phyloP scores from a whole-genome alignment of 2,797 vertebrate genomes.

The Hephaestus fuliginosus region DNA sequence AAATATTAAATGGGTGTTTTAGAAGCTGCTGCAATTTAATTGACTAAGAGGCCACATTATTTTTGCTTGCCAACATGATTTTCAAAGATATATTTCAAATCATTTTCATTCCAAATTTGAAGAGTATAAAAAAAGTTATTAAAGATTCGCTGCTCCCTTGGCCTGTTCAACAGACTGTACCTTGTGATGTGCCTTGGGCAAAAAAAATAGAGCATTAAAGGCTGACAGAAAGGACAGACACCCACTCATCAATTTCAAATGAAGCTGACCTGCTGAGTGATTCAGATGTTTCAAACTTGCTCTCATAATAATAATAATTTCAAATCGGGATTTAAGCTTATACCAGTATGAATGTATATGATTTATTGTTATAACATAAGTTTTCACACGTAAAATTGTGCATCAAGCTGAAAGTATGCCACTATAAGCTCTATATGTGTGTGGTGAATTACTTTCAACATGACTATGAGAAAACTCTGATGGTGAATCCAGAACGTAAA shows the following conservation, averaged over 20 bases:
- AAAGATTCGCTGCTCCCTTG: neutral
- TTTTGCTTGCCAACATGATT: neutral
- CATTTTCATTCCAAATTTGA: neutral
- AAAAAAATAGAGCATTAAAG: slow-evolving; percentile 9
- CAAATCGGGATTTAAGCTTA: neutral
- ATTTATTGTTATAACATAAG: neutral
- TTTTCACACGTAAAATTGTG: neutral
- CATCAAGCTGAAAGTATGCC: neutral
- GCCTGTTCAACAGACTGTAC: neutral
- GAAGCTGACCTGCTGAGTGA: neutral
- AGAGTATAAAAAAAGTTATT: neutral
- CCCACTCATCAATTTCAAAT: neutral
- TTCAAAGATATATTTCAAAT: neutral
- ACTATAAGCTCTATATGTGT: neutral
- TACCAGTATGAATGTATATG: neutral
- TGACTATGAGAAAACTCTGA: neutral
- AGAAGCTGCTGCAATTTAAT: neutral
- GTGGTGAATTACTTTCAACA: neutral
- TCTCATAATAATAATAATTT: neutral
- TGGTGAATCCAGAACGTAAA: neutral
- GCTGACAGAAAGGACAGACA: neutral
- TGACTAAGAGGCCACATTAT: neutral
- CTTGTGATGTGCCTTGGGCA: slow-evolving; percentile 5
- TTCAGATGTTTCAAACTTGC: neutral
- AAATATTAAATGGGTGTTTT: slow-evolving; percentile 1